phyloP scores from a whole-genome alignment of 2,797 vertebrate species.

The Girardinus metallicus region DNA sequence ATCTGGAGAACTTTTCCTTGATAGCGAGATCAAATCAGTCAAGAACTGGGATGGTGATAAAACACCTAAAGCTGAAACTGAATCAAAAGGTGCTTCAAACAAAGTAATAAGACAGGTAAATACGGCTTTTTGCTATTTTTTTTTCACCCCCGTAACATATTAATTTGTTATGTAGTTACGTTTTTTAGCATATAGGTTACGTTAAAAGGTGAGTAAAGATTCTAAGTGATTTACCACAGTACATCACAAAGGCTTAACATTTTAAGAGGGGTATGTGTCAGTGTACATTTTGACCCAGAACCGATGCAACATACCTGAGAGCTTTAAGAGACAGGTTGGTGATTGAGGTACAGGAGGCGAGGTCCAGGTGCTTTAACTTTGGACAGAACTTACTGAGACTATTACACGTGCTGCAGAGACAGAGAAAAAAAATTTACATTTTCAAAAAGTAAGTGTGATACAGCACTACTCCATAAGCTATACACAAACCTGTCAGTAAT shows the following conservation, averaged over 20 bases:
- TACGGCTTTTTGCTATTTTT: neutral
- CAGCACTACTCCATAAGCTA: neutral
- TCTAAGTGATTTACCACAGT: neutral
- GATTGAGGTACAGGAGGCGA: slow-evolving; percentile 97
- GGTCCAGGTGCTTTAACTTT: slow-evolving; percentile 95
- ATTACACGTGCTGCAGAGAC: slow-evolving; percentile 88
- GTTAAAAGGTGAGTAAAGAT: neutral
- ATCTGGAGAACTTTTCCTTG: neutral
- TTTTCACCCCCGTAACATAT: neutral
- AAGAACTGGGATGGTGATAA: neutral
- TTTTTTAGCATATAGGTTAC: neutral
- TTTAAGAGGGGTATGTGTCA: neutral
- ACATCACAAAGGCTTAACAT: neutral
- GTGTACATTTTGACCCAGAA: neutral
- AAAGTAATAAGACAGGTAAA: neutral
- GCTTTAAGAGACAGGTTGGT: slow-evolving; percentile 98
- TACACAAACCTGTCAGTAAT: slow-evolving; percentile 92
- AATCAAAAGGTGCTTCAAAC: neutral
- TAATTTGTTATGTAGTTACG: neutral
- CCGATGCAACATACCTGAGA: slow-evolving; percentile 85
- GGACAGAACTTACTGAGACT: slow-evolving; percentile 99
- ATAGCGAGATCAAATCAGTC: neutral
- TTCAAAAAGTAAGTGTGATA: neutral
- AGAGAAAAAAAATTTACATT: slow-evolving; percentile 9
- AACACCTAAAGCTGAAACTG: neutral